These are phyloP conservation scores for Zaprionus lineosus DNA, from an alignment of 2,888 invertebrate species.

Conservation along the genomic window DNA sequence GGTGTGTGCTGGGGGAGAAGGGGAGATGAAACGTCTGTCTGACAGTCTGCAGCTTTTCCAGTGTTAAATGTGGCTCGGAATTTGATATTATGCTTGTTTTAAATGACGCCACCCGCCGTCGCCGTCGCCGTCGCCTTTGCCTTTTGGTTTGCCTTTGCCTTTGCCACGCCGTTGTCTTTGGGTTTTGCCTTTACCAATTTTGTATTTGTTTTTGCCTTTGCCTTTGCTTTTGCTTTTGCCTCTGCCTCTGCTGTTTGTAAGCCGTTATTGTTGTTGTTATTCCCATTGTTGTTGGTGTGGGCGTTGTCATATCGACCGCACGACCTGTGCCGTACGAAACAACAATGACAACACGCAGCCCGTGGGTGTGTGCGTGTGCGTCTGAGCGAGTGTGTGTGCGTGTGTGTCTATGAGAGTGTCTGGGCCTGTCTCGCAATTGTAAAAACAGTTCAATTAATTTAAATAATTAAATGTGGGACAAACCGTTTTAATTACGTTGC, in stretches of 20 bases:
- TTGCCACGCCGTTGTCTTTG: slow-evolving; percentile 2
- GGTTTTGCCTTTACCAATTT: slow-evolving; percentile 5
- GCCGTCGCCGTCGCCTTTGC: slow-evolving; percentile 5
- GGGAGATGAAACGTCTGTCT: slow-evolving; percentile 13
- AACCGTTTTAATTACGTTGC: slow-evolving; percentile 74
- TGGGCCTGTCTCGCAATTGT: slow-evolving; percentile 47
- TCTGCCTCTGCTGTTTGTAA: neutral
- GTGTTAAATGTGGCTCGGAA: slow-evolving; percentile 60
- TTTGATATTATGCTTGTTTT: slow-evolving; percentile 72
- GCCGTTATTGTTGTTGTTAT: slow-evolving; percentile 9
- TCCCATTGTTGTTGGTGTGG: slow-evolving; percentile 29
- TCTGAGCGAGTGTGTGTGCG: neutral
- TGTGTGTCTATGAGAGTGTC: slow-evolving; percentile 4
- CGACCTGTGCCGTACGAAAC: slow-evolving; percentile 52
- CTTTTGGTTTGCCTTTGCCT: neutral
- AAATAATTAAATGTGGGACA: slow-evolving; percentile 73
- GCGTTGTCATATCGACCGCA: slow-evolving; percentile 76
- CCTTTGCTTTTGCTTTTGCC: neutral
- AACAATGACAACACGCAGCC: slow-evolving; percentile 41
- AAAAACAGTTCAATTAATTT: slow-evolving; percentile 77
- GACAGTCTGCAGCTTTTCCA: slow-evolving; percentile 31
- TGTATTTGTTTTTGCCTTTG: slow-evolving; percentile 1
- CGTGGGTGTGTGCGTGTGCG: neutral
- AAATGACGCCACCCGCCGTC: slow-evolving; percentile 56
- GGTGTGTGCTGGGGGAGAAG: neutral